Base-by-base conservation (phyloP, 2,113 vertebrate species). In the Eudyptes chrysolophus region DNA sequence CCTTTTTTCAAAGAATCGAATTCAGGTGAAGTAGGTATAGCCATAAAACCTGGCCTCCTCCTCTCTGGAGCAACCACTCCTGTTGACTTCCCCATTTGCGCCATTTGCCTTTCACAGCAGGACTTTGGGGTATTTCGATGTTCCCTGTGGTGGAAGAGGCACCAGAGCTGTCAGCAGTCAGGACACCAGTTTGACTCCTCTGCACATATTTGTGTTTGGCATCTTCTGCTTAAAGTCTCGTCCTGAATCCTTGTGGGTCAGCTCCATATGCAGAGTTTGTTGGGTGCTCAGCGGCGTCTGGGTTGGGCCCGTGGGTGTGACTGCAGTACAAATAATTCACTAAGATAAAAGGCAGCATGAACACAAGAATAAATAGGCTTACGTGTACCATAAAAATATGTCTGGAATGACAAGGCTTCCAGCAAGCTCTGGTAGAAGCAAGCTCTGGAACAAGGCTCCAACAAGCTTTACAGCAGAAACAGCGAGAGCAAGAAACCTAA, bases 241-340 rank as follows among this genome's bases (percentile, higher is more conserved):
- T n/a, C 11, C 40, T 72, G 38, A 57, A 68, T 60, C n/a, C 42
- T 65, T 87, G 46, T 11, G 27, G 24, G 21, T 58, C 66, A 60
- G 38, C 44, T 49, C 7, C 32, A 11, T 13, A 10, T 2, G 13
- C 17, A 58, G 48, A 1, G 0, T 57, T 49, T 55, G 19, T 20
- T 55, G 48, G 54, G 61, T 42, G 46, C 48, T 68, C 19, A 5
- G 89, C 4, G 1, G 51, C 16, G 1, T 14, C 71, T 68, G 61
- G 32, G 49, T 57, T 57, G 68, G 80, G 49, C 49, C 30, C 18
- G 1, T 17, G 64, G 87, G 58, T 66, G 68, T 54, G 34, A 52
- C 34, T 29, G 51, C 25, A 80, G 49, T 13, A 29, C 71, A 90
- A 61, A 65, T 19, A 52, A 91, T 62, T 81, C 36, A 29, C 60